Evolutionary conservation across 1,140 invertebrate species (phyloP).

Genomic region (Cardiocondyla obscurior): DNA sequence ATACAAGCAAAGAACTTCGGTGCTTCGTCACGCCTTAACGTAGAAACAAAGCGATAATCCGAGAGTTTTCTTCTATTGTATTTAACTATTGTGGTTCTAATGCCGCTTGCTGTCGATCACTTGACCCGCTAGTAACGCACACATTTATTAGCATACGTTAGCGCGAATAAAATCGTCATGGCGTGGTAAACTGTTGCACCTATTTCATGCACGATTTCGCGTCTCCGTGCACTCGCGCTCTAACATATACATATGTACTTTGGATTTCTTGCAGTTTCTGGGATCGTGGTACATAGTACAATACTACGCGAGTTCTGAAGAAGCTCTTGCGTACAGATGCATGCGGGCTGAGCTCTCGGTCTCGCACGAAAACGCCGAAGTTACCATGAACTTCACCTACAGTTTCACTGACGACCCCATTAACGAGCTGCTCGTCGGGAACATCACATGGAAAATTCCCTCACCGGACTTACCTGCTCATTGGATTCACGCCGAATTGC

Average conservation of each 20-base stretch:
- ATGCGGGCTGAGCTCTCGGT: conserved; percentile 91
- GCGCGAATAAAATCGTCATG: conserved; percentile 31
- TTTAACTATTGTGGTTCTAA: neutral
- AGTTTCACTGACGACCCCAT: conserved; percentile 92
- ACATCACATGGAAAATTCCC: conserved; percentile 93
- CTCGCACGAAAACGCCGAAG: conserved; percentile 82
- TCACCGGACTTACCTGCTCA: conserved; percentile 89
- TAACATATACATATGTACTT: conserved; percentile 53
- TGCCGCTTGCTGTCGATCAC: neutral
- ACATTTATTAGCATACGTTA: conserved; percentile 45
- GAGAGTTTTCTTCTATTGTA: neutral
- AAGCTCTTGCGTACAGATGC: conserved; percentile 91
- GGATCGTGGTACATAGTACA: conserved; percentile 93
- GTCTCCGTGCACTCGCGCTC: neutral
- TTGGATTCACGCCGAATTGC: conserved; percentile 93
- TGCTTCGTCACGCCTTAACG: neutral
- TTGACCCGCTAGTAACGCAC: neutral
- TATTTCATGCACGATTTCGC: conserved; percentile 34
- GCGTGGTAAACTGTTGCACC: neutral
- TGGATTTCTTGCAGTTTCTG: conserved; percentile 86
- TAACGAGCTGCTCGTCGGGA: conserved; percentile 90
- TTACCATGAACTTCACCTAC: conserved; percentile 94
- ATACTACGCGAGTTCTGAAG: conserved; percentile 94
- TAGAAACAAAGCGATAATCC: neutral
- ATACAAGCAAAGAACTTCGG: neutral